A percentile compares a stretch with the other conserved stretches of the same genome.
Evolutionary conservation across 2,888 invertebrate species (phyloP).

Genomic region (Cataglyphis cursor): DNA sequence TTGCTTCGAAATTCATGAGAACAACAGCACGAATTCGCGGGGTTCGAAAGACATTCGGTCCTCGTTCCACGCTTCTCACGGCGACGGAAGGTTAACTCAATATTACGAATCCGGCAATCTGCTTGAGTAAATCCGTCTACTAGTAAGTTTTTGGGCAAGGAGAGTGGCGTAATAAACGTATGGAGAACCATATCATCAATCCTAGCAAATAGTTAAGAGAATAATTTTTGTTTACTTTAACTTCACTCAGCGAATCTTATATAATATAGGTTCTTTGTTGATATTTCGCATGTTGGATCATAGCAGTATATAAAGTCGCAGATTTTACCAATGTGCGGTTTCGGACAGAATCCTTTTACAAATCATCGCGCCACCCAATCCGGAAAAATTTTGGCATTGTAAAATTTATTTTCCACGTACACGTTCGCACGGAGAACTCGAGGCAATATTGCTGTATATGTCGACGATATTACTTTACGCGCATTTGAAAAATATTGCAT

Average conservation of each 20-base stretch:
- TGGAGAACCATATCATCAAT: slow-evolving; percentile 36
- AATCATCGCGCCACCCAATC: slow-evolving; percentile 8
- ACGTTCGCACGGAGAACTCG: slow-evolving; percentile 5
- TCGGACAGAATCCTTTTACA: not conserved
- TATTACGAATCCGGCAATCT: slow-evolving; percentile 73
- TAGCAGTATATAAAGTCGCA: not conserved
- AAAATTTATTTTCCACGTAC: not conserved
- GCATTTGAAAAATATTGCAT: slow-evolving; percentile 55
- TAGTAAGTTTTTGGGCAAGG: slow-evolving; percentile 45
- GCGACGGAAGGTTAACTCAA: slow-evolving; percentile 64
- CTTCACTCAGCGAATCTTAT: slow-evolving; percentile 7
- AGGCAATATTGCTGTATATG: slow-evolving; percentile 32
- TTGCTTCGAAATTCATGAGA: slow-evolving; percentile 54
- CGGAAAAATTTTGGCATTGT: slow-evolving; percentile 20
- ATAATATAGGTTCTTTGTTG: not conserved
- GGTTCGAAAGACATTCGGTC: slow-evolving; percentile 37
- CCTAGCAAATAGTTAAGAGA: slow-evolving; percentile 25
- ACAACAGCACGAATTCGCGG: slow-evolving; percentile 44
- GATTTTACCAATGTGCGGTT: not conserved
- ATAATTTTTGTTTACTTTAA: slow-evolving; percentile 54
- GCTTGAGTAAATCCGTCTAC: slow-evolving; percentile 67
- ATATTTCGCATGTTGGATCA: not conserved
- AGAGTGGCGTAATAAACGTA: slow-evolving; percentile 64
- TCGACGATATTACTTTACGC: slow-evolving; percentile 51
- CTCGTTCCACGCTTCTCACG: slow-evolving; percentile 24